Evolutionary conservation across 1,140 invertebrate genomes (phyloP), one percentile per base, ranked within the genome.

Genomic region (Drosophila sulfurigaster): DNA sequence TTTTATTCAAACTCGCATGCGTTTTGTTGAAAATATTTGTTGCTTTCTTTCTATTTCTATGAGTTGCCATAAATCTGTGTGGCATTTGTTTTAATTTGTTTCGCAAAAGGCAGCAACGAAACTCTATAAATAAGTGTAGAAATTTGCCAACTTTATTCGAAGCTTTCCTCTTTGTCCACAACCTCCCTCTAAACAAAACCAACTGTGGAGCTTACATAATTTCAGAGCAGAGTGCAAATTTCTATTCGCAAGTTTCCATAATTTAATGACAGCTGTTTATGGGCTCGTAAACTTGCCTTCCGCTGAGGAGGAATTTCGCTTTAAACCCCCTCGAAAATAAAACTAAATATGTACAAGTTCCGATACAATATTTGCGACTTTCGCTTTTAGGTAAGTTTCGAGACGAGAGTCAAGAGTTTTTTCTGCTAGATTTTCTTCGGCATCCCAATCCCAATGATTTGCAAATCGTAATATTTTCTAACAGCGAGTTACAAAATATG

Each of bases 181-280:
- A 38, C 35, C 35, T 38, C 2, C 35, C 64, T 56, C 65, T 41
- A 57, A 56, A 56, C 41, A 45, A 43, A 57, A 56, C 65, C 41
- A 45, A 43, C 62, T 60, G 30, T 32, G 30, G 64, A 43, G 64
- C 78, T 86, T 86, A 86, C 75, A 79, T 86, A 86, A 86, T 57
- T n/a, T 28, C 62, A 51, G 52, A 32, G 30, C 25, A 52, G 56
- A 79, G 59, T 80, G 81, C 70, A 66, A 85, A 83, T 52, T 65
- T 67, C 51, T 60, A 69, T 48, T 59, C 45, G 51, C 54, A 57
- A 28, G 48, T 77, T 68, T 65, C 72, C 59, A 69, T 69, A 70
- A 28, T 38, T 70, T 85, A 85, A 75, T 78, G 58, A 71, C 75
- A 71, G 58, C 54, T 32, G 69, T 81, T 85, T 85, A 85, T 81